Evolutionary conservation across 2,797 vertebrate species (phyloP).

Genomic region (Pangasius macronema): DNA sequence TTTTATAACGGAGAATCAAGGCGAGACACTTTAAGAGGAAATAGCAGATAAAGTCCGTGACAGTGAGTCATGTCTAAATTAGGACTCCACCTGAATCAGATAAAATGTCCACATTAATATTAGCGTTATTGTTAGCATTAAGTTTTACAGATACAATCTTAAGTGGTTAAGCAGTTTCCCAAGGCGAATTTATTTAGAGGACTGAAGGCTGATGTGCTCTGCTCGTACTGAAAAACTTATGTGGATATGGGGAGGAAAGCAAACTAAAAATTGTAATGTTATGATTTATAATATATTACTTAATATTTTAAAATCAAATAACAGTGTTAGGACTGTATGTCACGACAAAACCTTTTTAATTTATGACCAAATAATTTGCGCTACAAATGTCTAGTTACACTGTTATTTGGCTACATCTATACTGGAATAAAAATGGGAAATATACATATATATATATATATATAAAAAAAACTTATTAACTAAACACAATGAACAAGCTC

Average conservation of each 20-base stretch:
- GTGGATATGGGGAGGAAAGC: neutral
- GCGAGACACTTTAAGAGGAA: neutral
- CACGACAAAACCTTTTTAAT: neutral
- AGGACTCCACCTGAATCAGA: neutral
- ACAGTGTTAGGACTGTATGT: neutral
- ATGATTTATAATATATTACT: neutral
- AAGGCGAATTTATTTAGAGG: neutral
- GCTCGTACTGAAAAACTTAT: neutral
- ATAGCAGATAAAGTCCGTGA: neutral
- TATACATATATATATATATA: neutral
- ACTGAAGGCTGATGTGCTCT: neutral
- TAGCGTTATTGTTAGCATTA: neutral
- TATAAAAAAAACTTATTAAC: neutral
- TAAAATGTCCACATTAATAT: neutral
- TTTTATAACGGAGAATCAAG: neutral
- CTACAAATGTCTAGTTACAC: neutral
- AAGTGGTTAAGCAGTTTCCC: neutral
- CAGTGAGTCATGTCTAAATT: neutral
- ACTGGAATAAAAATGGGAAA: neutral
- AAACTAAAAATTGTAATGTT: neutral
- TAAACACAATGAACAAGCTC: neutral
- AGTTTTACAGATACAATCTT: neutral
- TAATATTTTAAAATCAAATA: neutral
- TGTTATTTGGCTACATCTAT: neutral
- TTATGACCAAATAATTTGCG: neutral